Base-by-base conservation (phyloP, 1,140 invertebrate genomes). In the Stratiolaelaps scimitus region DNA sequence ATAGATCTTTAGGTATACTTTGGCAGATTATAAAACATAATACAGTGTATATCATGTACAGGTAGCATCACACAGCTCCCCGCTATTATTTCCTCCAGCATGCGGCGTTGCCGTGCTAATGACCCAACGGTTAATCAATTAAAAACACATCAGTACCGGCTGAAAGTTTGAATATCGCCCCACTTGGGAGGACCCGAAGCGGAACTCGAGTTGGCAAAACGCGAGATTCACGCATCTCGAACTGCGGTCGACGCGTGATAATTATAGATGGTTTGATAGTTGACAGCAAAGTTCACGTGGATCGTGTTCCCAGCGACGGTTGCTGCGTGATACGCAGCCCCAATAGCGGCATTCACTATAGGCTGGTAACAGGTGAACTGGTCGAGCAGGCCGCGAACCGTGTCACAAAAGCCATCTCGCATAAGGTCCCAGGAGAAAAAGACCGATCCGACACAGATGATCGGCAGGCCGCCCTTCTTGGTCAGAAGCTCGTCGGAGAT, bases 381-480 rank as follows among this genome's bases (percentile, higher is more conserved):
- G 4, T 26, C 26, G 2, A 60, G 15, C 6, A 20, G 15, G 15
- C 23, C 23, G 6, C 10, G 15, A 26, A 60, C 4, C 6, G 20
- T 10, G 26, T 65, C 40, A 30, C 66, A 40, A 17, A 65, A 68
- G 75, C 88, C 87, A 13, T 81, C 74, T 72, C 86, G 79, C 64
- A 97, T 72, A 1, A 86, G 79, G 1, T 82, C 72, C 92, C 92
- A 98, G 69, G 90, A 94, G 70, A 89, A 85, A 86, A 91, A 98
- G 0, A 98, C 91, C 0, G 92, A 95, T 0, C 94, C 94, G 0
- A 96, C 88, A 74, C 91, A 93, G 0, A 95, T 83, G 0, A 97
- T 81, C 40, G 85, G 84, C 0, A 94, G 72, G 7, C 89, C 84
- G 6, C 82, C 83, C 1, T 73, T 17, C 2, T 4, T 60, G 26